phyloP scores from a whole-genome alignment of 1,140 invertebrate genomes.

The Drosophila nasuta region DNA sequence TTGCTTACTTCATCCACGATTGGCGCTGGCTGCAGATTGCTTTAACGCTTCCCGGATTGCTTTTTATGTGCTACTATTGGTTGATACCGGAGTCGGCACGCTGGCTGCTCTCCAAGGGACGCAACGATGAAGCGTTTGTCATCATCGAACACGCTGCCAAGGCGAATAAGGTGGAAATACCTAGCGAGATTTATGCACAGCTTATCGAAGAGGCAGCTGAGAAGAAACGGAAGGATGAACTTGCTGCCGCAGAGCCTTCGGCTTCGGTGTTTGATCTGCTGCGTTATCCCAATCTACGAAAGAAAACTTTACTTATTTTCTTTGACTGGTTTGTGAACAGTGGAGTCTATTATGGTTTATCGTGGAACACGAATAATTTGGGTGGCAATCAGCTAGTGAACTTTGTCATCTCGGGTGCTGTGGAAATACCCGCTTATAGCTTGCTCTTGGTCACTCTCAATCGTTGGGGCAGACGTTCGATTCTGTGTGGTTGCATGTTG shows the following conservation, averaged over 20 bases:
- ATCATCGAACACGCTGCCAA: slow-evolving; percentile 89
- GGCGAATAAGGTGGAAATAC: slow-evolving; percentile 88
- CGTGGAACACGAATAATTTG: slow-evolving; percentile 92
- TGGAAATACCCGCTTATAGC: slow-evolving; percentile 91
- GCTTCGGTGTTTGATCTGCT: slow-evolving; percentile 89
- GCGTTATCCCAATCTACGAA: slow-evolving; percentile 89
- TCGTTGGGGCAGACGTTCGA: slow-evolving; percentile 89
- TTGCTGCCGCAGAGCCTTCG: slow-evolving; percentile 65
- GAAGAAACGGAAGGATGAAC: slow-evolving; percentile 62
- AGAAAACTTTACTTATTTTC: slow-evolving; percentile 90
- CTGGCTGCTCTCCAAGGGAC: slow-evolving; percentile 92
- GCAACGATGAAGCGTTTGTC: slow-evolving; percentile 89
- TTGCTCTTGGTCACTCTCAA: slow-evolving; percentile 90
- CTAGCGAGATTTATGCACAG: slow-evolving; percentile 87
- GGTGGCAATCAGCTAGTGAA: slow-evolving; percentile 91
- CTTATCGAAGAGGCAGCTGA: slow-evolving; percentile 86
- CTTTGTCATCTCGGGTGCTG: slow-evolving; percentile 90
- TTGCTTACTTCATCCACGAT: slow-evolving; percentile 90
- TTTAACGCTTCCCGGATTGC: slow-evolving; percentile 89
- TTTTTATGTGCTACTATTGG: slow-evolving; percentile 93
- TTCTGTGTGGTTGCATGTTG: slow-evolving; percentile 90
- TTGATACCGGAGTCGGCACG: slow-evolving; percentile 93
- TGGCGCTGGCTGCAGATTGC: slow-evolving; percentile 92
- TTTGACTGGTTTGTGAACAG: slow-evolving; percentile 93
- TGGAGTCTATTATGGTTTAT: slow-evolving; percentile 93